Evolutionary conservation across 2,888 invertebrate genomes (phyloP).

Genomic region (Phorcus lineatus): DNA sequence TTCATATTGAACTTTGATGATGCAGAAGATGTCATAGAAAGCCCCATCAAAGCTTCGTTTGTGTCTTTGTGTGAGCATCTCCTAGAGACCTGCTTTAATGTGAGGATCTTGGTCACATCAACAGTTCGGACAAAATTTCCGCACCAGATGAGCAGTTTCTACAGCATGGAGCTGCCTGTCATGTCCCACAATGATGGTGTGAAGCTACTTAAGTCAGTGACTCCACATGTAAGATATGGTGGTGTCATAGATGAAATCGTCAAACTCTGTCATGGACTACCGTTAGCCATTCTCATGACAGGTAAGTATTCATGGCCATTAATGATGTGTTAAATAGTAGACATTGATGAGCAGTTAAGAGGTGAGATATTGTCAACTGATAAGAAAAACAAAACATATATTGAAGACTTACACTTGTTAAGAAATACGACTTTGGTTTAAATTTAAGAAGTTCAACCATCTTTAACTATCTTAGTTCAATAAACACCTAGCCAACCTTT

Average conservation of each 20-base stretch:
- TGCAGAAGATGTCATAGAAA: conserved; percentile 47
- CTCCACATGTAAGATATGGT: conserved; percentile 41
- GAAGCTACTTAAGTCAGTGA: conserved; percentile 36
- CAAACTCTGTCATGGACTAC: conserved; percentile 45
- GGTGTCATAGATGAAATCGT: conserved; percentile 43
- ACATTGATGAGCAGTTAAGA: no score
- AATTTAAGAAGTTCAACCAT: no score
- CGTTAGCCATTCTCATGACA: conserved; percentile 46
- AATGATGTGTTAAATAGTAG: no score
- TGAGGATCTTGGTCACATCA: conserved; percentile 48
- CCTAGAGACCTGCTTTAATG: conserved; percentile 25
- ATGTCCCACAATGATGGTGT: conserved; percentile 35
- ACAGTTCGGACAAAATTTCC: conserved; percentile 38
- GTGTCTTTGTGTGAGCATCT: conserved; percentile 28
- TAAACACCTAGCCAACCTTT: no score
- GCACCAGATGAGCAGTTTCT: conserved; percentile 27
- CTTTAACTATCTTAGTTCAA: no score
- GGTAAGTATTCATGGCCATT: neutral
- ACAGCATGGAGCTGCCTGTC: conserved; percentile 34
- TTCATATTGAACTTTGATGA: conserved; percentile 49
- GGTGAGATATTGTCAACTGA: no score
- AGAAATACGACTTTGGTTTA: no score
- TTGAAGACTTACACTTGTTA: no score
- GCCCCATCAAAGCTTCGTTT: conserved; percentile 32
- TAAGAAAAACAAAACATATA: no score